Base-by-base conservation (phyloP, 2,113 vertebrate genomes). In the Agelaius phoeniceus region DNA sequence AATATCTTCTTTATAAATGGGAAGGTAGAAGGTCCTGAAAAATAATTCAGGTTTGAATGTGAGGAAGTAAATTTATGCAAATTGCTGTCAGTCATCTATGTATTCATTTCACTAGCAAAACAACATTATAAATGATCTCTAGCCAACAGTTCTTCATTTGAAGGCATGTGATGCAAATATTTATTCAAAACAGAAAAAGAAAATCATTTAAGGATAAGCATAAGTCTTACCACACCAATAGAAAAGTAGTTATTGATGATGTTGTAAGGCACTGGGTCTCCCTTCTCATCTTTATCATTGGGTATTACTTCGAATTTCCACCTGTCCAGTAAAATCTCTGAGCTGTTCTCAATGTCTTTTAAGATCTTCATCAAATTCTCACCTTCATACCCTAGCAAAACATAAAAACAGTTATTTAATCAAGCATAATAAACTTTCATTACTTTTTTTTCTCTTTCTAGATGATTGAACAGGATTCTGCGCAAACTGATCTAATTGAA, bases 231-330 rank as follows among this genome's bases (percentile, higher is more conserved):
- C 98, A 99, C 98, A 20, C 98, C 98, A 93, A 99, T 99, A 94
- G 99, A 99, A 97, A 99, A 99, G 96, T 99, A 99, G 97, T 99
- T 99, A 97, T 99, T 99, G 87, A 99, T 97, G 93, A 99, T 99
- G 84, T 98, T 98, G 97, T 99, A 99, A 97, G 99, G 99, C 98
- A 99, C 99, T 86, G 99, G 99, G 96, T 99, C 99, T 69, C 99
- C 99, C 78, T 98, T 98, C 97, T 99, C 99, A 67, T 99, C 99
- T 97, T 98, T 99, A 97, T 99, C 99, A 9, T 98, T 98, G 61
- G 99, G 98, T 55, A 98, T 98, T 72, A 98, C 98, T 97, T 98
- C 98, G 0, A 98, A 98, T 93, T 98, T 98, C 98, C 98, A 98
- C 74, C 98, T 98, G 95, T 98, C 98, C 94, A 98, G 81, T 92